Percentiles rank a stretch among this genome's conserved stretches.
Evolutionary conservation across 2,113 vertebrate genomes (phyloP).

Genomic region (Zosterops pallidus): DNA sequence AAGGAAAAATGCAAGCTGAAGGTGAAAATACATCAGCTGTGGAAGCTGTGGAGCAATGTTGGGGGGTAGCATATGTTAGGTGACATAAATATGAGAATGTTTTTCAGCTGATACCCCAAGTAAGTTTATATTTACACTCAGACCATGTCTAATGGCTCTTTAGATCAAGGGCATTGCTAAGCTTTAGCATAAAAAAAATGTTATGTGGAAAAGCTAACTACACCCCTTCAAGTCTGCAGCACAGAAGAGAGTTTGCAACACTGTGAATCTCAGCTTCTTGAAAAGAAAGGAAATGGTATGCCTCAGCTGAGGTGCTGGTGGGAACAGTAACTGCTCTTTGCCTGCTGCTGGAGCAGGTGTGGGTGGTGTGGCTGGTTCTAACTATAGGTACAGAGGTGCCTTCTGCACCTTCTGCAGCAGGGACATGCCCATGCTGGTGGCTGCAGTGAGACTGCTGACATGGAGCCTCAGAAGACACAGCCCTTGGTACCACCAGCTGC

Average conservation of each 20-base stretch:
- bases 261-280: background rate
- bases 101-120: background rate
- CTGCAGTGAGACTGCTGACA: background rate
- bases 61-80: background rate
- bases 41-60: background rate
- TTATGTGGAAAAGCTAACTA: background rate
- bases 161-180: background rate
- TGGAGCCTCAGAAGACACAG: background rate
- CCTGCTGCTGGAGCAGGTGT: background rate
- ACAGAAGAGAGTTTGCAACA: background rate
- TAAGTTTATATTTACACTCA: background rate
- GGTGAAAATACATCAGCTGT: background rate
- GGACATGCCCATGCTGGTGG: background rate
- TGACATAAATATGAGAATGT: background rate
- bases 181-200: background rate
- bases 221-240: background rate
- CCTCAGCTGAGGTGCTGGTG: background rate
- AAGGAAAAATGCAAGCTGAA: background rate
- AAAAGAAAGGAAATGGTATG: background rate
- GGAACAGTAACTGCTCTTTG: background rate
- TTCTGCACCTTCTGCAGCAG: background rate
- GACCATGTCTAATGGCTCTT: background rate
- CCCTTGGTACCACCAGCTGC: background rate
- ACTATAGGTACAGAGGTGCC: background rate
- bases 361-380: background rate